Percentiles rank a stretch among this genome's conserved stretches.
Evolutionary conservation across 2,113 vertebrate genomes (phyloP).

Genomic region (Leptodactylus fuscus): DNA sequence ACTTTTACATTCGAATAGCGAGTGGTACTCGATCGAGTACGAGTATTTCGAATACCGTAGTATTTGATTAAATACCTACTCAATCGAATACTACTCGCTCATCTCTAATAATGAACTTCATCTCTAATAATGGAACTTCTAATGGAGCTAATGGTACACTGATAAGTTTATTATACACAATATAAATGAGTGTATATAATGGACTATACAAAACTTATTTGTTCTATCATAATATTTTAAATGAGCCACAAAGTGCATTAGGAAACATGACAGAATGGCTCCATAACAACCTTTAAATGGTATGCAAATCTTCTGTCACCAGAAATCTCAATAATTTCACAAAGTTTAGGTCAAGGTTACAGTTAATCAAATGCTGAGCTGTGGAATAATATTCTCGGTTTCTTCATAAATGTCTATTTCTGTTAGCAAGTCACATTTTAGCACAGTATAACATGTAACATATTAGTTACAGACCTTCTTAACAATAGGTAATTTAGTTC

Average conservation of each 20-base stretch:
- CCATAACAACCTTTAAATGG: background rate
- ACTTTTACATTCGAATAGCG: no score
- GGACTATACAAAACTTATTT: background rate
- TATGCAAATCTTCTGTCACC: background rate
- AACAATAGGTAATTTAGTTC: no score
- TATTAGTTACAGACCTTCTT: no score
- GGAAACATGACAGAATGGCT: background rate
- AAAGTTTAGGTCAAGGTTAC: background rate
- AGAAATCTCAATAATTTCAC: background rate
- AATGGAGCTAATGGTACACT: no score
- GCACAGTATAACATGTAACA: background rate
- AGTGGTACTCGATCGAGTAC: no score
- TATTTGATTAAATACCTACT: no score
- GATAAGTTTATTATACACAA: background rate
- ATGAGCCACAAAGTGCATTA: background rate
- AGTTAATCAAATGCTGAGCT: background rate
- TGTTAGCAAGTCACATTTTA: background rate
- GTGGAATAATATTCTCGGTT: background rate
- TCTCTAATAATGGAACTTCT: no score
- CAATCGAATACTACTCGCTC: no score
- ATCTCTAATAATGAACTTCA: no score
- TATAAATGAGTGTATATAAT: background rate
- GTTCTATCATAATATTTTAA: background rate
- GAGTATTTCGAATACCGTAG: no score
- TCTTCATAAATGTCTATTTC: background rate